Percentiles rank a stretch among this genome's conserved stretches.
Conservation (phyloP, 2,113 vertebrate genomes). For the Albula glossodonta region DNA sequence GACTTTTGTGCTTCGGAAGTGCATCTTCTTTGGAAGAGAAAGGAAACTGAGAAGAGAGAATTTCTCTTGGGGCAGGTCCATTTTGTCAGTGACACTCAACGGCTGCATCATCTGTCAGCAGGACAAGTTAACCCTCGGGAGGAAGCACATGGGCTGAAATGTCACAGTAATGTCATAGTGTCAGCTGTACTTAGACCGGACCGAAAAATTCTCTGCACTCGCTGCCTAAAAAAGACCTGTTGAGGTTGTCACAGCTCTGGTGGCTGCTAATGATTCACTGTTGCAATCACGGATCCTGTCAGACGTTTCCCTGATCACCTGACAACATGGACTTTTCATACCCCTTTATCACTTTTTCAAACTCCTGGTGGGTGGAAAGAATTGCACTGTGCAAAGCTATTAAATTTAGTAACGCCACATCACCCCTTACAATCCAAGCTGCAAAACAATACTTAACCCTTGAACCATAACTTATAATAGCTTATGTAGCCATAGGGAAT, state of each 20-base stretch:
- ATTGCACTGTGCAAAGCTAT: not conserved
- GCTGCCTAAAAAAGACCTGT: conserved; percentile 9
- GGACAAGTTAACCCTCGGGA: not conserved
- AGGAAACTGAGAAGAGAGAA: not conserved
- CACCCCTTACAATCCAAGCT: not conserved
- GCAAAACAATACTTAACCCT: not conserved
- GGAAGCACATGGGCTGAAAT: not conserved
- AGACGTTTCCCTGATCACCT: conserved; percentile 51
- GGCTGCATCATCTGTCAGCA: not conserved
- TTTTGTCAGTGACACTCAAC: not conserved
- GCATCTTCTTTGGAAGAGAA: not conserved
- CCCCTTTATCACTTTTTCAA: conserved; percentile 40
- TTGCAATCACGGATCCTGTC: conserved; percentile 21
- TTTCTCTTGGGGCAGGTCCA: not conserved
- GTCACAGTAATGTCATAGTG: conserved; percentile 9
- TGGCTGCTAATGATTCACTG: conserved; percentile 41
- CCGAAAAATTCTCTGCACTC: not conserved
- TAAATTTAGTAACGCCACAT: not conserved
- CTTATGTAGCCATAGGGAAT: not conserved
- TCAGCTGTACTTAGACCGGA: conserved; percentile 10
- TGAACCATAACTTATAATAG: not conserved
- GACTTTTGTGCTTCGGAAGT: not conserved
- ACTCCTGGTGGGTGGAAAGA: conserved; percentile 9
- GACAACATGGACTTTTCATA: conserved; percentile 42
- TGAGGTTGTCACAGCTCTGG: conserved; percentile 23